Evolutionary conservation across 2,113 vertebrate species (phyloP).

Genomic region (Seriola aureovittata): DNA sequence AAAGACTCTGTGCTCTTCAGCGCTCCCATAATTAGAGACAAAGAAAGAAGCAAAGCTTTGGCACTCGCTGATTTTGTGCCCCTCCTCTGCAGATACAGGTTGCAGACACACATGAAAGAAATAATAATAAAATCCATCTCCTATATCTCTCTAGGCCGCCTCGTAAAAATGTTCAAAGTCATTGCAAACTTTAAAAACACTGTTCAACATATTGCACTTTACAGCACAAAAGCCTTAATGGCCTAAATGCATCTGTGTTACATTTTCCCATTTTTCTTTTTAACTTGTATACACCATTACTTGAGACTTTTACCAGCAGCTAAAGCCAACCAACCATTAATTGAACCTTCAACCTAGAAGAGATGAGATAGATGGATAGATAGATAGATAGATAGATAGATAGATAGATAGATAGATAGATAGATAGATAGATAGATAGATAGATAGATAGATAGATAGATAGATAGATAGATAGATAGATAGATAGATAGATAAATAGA

Average conservation of each 20-base stretch:
- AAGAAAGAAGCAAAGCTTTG: slow-evolving; percentile 48
- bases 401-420: no score
- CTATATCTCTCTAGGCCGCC: slow-evolving; percentile 38
- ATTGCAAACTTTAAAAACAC: slow-evolving; percentile 60
- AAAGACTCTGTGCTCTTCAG: slow-evolving; percentile 57
- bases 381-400: no score
- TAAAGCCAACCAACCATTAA: slow-evolving; percentile 32
- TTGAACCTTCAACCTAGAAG: neutral
- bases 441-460: no score
- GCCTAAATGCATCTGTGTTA: slow-evolving; percentile 46
- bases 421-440: no score
- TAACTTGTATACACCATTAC: slow-evolving; percentile 26
- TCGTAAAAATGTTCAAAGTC: slow-evolving; percentile 68
- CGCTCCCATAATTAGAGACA: slow-evolving; percentile 67
- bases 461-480: no score
- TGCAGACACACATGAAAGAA: slow-evolving; percentile 59
- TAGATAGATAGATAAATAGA: no score
- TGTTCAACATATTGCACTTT: slow-evolving; percentile 50
- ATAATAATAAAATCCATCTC: slow-evolving; percentile 60
- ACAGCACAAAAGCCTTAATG: slow-evolving; percentile 57
- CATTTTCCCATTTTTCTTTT: slow-evolving; percentile 55
- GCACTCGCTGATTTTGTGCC: slow-evolving; percentile 39
- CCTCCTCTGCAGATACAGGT: slow-evolving; percentile 50
- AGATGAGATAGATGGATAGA: neutral
- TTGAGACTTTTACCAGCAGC: slow-evolving; percentile 46